These are phyloP conservation scores for Diarsia mendica DNA, from an alignment of 2,888 invertebrate species.

Conservation along the genomic window DNA sequence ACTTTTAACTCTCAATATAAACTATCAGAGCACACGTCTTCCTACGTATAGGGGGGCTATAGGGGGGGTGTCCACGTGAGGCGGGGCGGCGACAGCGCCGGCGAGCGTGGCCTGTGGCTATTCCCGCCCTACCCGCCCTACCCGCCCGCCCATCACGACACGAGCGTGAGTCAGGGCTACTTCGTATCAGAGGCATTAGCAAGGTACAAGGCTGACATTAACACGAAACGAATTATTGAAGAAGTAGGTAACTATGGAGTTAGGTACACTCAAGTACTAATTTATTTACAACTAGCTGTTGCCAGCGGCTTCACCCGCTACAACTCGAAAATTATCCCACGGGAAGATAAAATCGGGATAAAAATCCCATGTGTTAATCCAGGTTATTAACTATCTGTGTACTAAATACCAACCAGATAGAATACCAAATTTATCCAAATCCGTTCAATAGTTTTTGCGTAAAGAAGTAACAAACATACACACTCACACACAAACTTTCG, in stretches of 20 bases:
- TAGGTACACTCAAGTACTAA: background rate
- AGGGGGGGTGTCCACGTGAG: conserved; percentile 76
- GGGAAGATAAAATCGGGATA: too few relatives aligned
- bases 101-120: conserved; percentile 86
- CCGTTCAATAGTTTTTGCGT: too few relatives aligned
- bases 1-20: conserved; percentile 14
- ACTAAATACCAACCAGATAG: too few relatives aligned
- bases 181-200: conserved; percentile 52
- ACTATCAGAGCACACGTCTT: conserved; percentile 50
- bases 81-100: conserved; percentile 82
- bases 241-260: background rate
- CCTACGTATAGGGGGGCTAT: conserved; percentile 37
- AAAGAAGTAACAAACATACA: too few relatives aligned
- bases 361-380: too few relatives aligned
- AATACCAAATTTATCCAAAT: too few relatives aligned
- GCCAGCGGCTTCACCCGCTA: too few relatives aligned
- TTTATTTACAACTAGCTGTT: background rate
- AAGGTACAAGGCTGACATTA: conserved; percentile 37
- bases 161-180: conserved; percentile 62
- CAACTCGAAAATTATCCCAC: too few relatives aligned
- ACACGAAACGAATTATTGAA: conserved; percentile 18
- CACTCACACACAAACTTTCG: too few relatives aligned
- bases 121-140: conserved; percentile 77
- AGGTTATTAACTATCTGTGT: too few relatives aligned
- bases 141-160: conserved; percentile 73